Evolutionary conservation across 2,797 vertebrate species (phyloP), one percentile per base, ranked within the genome.

Genomic region (Coregonus suidteri): DNA sequence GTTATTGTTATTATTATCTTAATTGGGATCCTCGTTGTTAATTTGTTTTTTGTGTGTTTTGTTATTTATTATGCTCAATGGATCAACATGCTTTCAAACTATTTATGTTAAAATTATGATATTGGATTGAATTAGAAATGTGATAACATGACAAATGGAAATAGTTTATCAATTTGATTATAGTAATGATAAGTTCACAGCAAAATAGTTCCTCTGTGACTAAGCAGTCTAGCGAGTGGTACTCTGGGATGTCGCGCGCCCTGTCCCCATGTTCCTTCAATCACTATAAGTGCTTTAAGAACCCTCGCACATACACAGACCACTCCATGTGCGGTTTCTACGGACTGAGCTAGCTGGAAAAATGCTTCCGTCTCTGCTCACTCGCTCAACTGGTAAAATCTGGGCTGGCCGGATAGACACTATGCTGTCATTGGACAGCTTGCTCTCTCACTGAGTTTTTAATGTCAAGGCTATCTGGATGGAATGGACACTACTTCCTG

Each of bases 251-350:
- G 64, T 69, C 53, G 79, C 71, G 78, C 54, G 67, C 70, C 73
- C 76, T 75, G 77, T 68, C 76, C 67, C 76, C 75, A 76, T 71
- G 74, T 66, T 78, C 71, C 75, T 80, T 34, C 78, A 70, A 77
- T 80, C 71, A 62, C 82, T 56, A 77, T 35, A 88, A 83, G 86
- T 84, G 82, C 72, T 73, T 59, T 73, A 80, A 74, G 25, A 73
- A 62, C 16, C 69, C 35, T 68, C 56, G 37, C 75, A 76, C 79
- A 52, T 77, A 79, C 80, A 35, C 75, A 71, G 75, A 72, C 77
- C 66, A 70, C 66, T 71, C 20, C 15, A 77, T 67, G 37, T 65
- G 56, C 47, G 20, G 73, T 59, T 34, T 47, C 53, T 67, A 35
- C 41, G 54, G 4, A 41, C 64, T 73, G 54, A 37, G 69, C 54